These are phyloP conservation scores for Clarias laeviceps DNA, from an alignment of 2,797 vertebrate genomes.

Conservation along the genomic window DNA sequence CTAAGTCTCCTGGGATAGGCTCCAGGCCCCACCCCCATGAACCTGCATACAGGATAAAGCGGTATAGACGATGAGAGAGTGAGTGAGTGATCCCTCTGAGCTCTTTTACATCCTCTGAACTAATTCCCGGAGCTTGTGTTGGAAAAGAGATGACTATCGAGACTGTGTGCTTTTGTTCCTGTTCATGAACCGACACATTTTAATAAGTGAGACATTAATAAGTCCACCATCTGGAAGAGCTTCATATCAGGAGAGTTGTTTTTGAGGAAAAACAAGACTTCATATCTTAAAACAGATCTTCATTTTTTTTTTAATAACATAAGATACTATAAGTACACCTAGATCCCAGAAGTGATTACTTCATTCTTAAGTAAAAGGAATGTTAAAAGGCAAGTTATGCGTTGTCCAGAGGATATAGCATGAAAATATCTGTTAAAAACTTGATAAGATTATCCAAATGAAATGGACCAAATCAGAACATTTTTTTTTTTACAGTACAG, in stretches of 20 bases:
- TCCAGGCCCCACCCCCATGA: too few relatives aligned
- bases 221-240: background rate
- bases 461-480: background rate
- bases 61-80: background rate
- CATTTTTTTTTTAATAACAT: background rate
- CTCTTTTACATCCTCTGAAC: background rate
- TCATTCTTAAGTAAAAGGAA: background rate
- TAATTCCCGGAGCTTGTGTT: background rate
- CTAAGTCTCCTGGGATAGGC: too few relatives aligned
- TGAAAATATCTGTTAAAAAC: too few relatives aligned
- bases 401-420: background rate
- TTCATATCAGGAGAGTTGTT: background rate
- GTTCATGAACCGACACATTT: background rate
- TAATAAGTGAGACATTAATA: background rate
- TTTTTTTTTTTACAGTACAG: background rate
- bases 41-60: background rate
- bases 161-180: background rate
- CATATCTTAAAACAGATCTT: background rate
- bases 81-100: background rate
- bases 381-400: background rate
- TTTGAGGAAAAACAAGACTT: background rate
- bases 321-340: background rate
- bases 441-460: background rate
- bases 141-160: background rate
- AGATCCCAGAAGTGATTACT: background rate